Evolutionary conservation across 2,888 invertebrate genomes (phyloP), one percentile per base, ranked within the genome.

Genomic region (Cerastis leucographa): DNA sequence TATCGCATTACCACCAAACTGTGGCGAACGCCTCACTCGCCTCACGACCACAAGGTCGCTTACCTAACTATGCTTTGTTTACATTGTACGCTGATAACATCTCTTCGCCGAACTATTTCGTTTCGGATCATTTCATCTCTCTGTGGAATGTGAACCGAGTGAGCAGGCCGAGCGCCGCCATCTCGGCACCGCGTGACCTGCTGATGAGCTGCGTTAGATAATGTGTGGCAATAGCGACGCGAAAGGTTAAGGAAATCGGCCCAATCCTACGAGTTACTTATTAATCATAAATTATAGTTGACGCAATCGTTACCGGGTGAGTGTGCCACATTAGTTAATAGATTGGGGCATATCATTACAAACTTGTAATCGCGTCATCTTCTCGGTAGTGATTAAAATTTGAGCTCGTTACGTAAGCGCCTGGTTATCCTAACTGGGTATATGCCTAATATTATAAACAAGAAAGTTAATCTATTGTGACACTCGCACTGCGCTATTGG

Each of bases 271-370:
- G 29, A 59, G 14, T 65, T 35, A 73, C 54, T 51, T 67, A 66
- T 71, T 62, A 54, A 70, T 78, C 71, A 74, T 56, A 68, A 67
- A 46, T 65, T 2, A 64, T 22, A 12, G 42, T 66, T 83, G 51
- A 51, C 65, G 71, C 64, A 85, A 83, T 56, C 19, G 59, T 66
- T 71, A 51, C 54, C 56, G 19, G 62, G 49, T 69, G 78, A 85
- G 68, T 59, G 74, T 72, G 78, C 86, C 78, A 56, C 81, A 81
- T 86, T 86, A 85, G 76, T 79, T 79, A 84, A 87, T 85, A 46
- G 75, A 64, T 40, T 56, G 42, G 25, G 72, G 73, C 75, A 44
- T 62, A 70, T 65, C 66, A 76, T 81, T 64, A 67, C 80, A 61
- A 73, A 40, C 7, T 54, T 46, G 61, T 44, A 73, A 76, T 71